Base-by-base conservation (phyloP, 2,888 invertebrate genomes). In the Cyrtodaria siliqua region DNA sequence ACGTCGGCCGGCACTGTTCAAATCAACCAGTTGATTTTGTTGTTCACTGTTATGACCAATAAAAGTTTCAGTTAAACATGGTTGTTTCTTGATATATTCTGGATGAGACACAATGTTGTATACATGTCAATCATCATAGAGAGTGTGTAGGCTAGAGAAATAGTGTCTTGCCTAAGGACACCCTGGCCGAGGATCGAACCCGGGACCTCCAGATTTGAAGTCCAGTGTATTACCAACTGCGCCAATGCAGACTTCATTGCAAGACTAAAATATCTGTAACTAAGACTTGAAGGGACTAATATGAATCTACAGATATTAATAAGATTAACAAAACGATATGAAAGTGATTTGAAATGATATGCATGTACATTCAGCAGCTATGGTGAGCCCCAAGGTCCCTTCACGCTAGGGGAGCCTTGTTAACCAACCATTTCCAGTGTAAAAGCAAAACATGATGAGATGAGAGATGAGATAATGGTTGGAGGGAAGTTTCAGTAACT, bases 381-480 rank as follows among this genome's bases (percentile, higher is more conserved):
- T 56, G 56, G 56, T 56, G 56, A 56, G 56, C 56, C 56, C 52
- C 52, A 50, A 50, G 52, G 52, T 50, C 52, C 52, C 52, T 23
- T 20, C 24, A 20, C 52, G 14, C 56, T 56, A 56, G 29, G 56
- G 56, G 26, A 29, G 26, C 56, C 56, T 56, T 56, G 56, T 56
- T 56, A 56, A 56, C 56, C 56, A 56, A 56, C 56, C 56, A 56
- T 29, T 27, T 56, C 29, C 4, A 33, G 33, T 33, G 33, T 33
- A 8, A 33, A 33, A 33, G 33, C 33, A 33, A 33, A 33, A 33
- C 33, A 33, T 33, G 33, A 33, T 33, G 33, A 33, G 33, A 33
- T 33, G 12, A 47, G 49, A 47, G 4, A 47, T 8, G 4, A 47
- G 49, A 14, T 4, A 14, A 14, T 4, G 49, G 49, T 4, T 4